Conservation (phyloP, 2,113 vertebrate species). For the Amphilophus citrinellus region DNA sequence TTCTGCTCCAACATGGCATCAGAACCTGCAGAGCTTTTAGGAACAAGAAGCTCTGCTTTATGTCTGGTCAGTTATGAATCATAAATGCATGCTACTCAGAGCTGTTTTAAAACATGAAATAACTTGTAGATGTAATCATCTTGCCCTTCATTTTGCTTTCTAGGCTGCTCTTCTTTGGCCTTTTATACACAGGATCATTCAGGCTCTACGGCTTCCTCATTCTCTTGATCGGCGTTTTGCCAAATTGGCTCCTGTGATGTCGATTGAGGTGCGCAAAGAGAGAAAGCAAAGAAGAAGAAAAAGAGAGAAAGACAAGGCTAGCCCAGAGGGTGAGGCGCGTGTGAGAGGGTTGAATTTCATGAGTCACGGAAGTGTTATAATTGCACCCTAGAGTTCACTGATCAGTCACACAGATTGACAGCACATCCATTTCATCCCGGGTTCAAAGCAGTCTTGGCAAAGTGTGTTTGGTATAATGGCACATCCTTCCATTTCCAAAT, state of each 20-base stretch:
- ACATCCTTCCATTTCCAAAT: not conserved
- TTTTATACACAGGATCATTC: not conserved
- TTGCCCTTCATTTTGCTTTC: not conserved
- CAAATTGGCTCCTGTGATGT: slow-evolving; percentile 28
- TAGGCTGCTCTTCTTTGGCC: not conserved
- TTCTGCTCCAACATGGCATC: not conserved
- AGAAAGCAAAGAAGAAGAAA: not conserved
- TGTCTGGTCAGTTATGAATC: not conserved
- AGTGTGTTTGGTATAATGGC: not conserved
- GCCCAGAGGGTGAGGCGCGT: slow-evolving; percentile 58
- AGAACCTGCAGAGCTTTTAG: not conserved
- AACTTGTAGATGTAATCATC: not conserved
- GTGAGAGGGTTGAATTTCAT: slow-evolving; percentile 69
- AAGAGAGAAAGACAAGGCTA: slow-evolving; percentile 33
- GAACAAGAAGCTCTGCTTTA: not conserved
- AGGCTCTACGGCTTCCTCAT: not conserved
- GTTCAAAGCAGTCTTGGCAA: not conserved
- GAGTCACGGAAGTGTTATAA: slow-evolving; percentile 72
- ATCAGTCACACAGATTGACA: slow-evolving; percentile 75
- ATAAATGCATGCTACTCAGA: not conserved
- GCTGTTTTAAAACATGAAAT: not conserved
- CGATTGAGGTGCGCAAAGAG: slow-evolving; percentile 26
- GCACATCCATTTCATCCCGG: slow-evolving; percentile 17
- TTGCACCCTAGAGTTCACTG: slow-evolving; percentile 72
- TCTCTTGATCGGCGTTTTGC: slow-evolving; percentile 33